Evolutionary conservation across 2,797 vertebrate genomes (phyloP).

Genomic region (Choloepus didactylus): DNA sequence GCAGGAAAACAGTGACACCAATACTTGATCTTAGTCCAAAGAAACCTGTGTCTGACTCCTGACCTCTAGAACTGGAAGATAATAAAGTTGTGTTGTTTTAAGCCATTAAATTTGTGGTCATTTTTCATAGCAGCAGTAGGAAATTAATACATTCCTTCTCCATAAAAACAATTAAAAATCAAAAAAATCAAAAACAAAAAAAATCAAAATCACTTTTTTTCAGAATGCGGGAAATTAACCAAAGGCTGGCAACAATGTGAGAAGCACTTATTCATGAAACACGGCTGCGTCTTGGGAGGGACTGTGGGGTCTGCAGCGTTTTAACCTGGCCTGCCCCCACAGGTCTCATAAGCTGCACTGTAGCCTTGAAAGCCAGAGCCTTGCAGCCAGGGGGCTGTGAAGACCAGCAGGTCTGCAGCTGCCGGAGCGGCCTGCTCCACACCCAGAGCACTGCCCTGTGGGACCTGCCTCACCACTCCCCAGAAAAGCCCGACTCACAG

Average conservation of each 20-base stretch:
- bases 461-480: no score
- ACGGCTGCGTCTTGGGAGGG: background rate
- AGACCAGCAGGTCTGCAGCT: background rate
- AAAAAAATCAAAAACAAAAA: background rate
- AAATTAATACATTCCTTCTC: background rate
- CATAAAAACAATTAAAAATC: background rate
- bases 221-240: background rate
- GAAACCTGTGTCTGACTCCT: background rate
- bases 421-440: no score
- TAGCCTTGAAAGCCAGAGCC: background rate
- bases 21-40: background rate
- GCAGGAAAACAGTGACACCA: no score
- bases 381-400: background rate
- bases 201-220: background rate
- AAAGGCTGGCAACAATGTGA: background rate
- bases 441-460: no score
- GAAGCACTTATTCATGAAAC: background rate
- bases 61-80: background rate
- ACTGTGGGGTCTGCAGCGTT: no score
- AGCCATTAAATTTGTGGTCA: background rate
- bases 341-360: no score
- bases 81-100: background rate
- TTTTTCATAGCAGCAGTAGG: background rate
- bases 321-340: accelerated
- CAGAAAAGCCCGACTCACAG: background rate